Evolutionary conservation across 2,797 vertebrate genomes (phyloP).

Genomic region (Oreonectes daqikongensis): DNA sequence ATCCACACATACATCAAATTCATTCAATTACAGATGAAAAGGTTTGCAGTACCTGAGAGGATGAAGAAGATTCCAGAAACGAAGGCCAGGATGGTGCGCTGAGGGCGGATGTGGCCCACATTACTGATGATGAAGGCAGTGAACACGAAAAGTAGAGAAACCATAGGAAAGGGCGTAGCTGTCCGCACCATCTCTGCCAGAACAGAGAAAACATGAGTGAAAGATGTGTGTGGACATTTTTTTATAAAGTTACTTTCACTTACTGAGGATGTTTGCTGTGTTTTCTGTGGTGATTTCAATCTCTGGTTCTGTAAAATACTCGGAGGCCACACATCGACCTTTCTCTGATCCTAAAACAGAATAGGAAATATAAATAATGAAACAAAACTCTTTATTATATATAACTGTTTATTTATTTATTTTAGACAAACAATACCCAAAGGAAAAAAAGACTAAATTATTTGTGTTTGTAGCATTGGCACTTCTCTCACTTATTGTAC

Average conservation of each 20-base stretch:
- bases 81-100: conserved; percentile 93
- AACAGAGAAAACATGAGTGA: not conserved
- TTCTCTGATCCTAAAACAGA: conserved; percentile 75
- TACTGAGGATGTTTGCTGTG: conserved; percentile 93
- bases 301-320: conserved; percentile 92
- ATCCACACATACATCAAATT: not conserved
- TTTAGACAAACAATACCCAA: too few species aligned
- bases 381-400: too few species aligned
- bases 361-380: conserved; percentile 51
- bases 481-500: too few species aligned
- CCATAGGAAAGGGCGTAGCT: conserved; percentile 92
- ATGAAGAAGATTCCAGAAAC: conserved; percentile 96
- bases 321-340: conserved; percentile 87
- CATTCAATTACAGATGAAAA: conserved; percentile 31
- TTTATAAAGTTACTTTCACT: conserved; percentile 62
- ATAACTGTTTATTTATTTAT: too few species aligned
- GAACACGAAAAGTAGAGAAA: conserved; percentile 92
- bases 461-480: too few species aligned
- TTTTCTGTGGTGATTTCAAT: conserved; percentile 93
- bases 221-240: not conserved
- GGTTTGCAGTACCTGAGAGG: conserved; percentile 80
- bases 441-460: too few species aligned
- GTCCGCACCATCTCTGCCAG: conserved; percentile 88
- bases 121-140: conserved; percentile 95
- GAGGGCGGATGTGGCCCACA: conserved; percentile 93